Percentiles rank a stretch among this genome's conserved stretches.
Conservation (phyloP, 2,888 invertebrate species). For the Cordilura impudica region DNA sequence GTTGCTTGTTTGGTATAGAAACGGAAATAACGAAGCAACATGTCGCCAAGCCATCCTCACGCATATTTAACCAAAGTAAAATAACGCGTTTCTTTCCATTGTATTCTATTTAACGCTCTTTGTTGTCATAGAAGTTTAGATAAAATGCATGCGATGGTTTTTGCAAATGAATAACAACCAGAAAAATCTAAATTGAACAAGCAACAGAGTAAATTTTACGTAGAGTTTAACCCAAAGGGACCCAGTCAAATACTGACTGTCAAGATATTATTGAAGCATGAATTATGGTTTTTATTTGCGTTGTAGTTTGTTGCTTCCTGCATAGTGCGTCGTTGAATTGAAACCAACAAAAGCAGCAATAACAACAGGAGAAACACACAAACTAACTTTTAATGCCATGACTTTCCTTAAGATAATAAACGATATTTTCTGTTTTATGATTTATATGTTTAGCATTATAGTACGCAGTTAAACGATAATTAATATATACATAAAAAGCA, state of each 20-base stretch:
- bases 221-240: conserved; percentile 53
- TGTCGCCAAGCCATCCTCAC: conserved; percentile 46
- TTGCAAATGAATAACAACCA: not conserved
- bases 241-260: conserved; percentile 34
- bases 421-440: conserved; percentile 51
- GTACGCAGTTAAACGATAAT: conserved; percentile 14
- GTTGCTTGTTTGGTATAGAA: conserved; percentile 34
- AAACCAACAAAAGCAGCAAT: not conserved
- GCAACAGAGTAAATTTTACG: conserved; percentile 45
- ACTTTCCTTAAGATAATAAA: conserved; percentile 44
- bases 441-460: conserved; percentile 37
- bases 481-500: conserved; percentile 29
- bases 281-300: conserved; percentile 59
- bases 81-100: conserved; percentile 11
- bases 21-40: conserved; percentile 53
- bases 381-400: conserved; percentile 39
- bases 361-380: not conserved
- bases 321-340: conserved; percentile 14
- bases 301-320: conserved; percentile 51
- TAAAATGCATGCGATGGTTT: conserved; percentile 32
- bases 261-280: conserved; percentile 47
- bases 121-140: not conserved
- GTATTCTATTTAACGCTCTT: not conserved
- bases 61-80: not conserved
- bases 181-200: conserved; percentile 26